Percentiles rank a stretch among this genome's conserved stretches.
Evolutionary conservation across 2,113 vertebrate genomes (phyloP).

Genomic region (Paralichthys olivaceus): DNA sequence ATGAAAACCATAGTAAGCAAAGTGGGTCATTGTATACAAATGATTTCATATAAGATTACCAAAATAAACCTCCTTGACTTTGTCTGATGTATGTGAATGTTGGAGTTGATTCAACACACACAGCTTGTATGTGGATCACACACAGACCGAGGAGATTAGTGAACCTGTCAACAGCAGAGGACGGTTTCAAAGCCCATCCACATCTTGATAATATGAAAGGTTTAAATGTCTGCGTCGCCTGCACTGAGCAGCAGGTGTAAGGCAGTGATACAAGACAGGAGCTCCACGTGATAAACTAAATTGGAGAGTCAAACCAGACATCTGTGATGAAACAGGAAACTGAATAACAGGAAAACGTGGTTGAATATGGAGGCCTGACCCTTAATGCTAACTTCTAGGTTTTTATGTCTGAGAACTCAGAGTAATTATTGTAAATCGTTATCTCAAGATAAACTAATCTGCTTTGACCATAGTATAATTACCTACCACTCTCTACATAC

Average conservation of each 20-base stretch:
- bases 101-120: background rate
- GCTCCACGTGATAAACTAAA: no score
- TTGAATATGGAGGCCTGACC: no score
- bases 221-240: background rate
- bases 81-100: background rate
- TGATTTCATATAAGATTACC: no score
- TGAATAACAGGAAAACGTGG: no score
- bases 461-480: background rate
- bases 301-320: no score
- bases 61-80: no score
- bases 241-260: no score
- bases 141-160: background rate
- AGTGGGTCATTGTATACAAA: no score
- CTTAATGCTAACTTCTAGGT: no score
- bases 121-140: conserved; percentile 1
- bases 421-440: background rate
- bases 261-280: no score
- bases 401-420: background rate
- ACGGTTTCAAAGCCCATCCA: background rate
- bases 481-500: background rate
- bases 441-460: no score
- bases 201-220: background rate
- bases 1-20: background rate
- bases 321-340: no score
- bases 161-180: background rate